Percentiles rank a stretch among this genome's conserved stretches.
These are phyloP conservation scores for Columbina picui DNA, from an alignment of 2,113 vertebrate species.

Conservation along the genomic window DNA sequence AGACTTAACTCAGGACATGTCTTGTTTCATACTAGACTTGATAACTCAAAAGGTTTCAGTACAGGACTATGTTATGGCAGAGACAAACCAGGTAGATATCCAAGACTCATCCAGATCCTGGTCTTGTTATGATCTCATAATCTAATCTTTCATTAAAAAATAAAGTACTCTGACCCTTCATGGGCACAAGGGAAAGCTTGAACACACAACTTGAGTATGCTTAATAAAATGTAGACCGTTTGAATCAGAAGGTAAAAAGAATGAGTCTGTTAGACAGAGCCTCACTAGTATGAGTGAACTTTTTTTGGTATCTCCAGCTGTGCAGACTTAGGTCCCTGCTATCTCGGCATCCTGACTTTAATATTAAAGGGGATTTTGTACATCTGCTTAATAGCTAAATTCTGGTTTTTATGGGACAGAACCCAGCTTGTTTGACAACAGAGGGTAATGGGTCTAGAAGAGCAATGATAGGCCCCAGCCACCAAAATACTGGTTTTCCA, in stretches of 20 bases:
- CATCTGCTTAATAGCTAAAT: background rate
- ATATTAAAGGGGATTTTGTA: background rate
- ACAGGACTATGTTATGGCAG: background rate
- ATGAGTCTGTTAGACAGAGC: background rate
- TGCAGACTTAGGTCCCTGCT: background rate
- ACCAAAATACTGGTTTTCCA: background rate
- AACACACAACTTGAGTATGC: background rate
- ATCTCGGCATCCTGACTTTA: accelerated
- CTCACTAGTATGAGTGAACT: background rate
- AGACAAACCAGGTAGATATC: background rate
- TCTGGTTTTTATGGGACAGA: background rate
- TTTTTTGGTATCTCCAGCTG: background rate
- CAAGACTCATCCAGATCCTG: background rate
- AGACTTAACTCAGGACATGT: background rate
- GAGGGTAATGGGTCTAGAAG: background rate
- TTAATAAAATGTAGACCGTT: background rate
- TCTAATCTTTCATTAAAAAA: background rate
- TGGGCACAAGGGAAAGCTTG: background rate
- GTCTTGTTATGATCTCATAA: background rate
- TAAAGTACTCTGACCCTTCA: background rate
- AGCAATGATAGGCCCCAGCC: background rate
- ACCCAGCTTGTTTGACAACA: background rate
- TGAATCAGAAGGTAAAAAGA: background rate
- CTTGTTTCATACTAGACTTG: background rate
- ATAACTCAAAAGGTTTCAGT: background rate